Conservation (phyloP, 2,888 invertebrate genomes). For the Ectemnius lituratus region DNA sequence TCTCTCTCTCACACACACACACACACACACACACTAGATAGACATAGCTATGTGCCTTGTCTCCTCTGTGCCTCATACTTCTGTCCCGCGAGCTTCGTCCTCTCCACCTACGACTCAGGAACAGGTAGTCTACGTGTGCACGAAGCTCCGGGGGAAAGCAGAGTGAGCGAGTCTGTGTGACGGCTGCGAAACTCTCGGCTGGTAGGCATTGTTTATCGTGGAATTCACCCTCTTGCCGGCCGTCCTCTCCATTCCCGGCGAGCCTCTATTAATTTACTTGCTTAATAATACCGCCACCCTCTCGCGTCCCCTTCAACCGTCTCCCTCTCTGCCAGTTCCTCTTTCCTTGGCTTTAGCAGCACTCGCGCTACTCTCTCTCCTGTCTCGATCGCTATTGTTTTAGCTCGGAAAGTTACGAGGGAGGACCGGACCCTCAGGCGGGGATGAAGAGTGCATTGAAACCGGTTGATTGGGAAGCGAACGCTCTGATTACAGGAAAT, state of each 20-base stretch:
- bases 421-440: slow-evolving; percentile 3
- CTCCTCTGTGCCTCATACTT: slow-evolving; percentile 28
- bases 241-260: slow-evolving; percentile 47
- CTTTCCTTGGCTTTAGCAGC: slow-evolving; percentile 19
- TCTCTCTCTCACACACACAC: background rate
- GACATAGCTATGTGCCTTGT: no score
- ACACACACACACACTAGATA: no score
- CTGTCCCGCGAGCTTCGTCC: slow-evolving; percentile 14
- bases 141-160: background rate
- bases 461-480: slow-evolving; percentile 43
- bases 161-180: slow-evolving; percentile 10
- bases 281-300: slow-evolving; percentile 72
- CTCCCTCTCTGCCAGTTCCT: slow-evolving; percentile 23
- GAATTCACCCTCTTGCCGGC: slow-evolving; percentile 67
- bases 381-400: slow-evolving; percentile 53
- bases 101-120: slow-evolving; percentile 18
- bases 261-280: slow-evolving; percentile 77
- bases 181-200: slow-evolving; percentile 48
- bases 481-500: slow-evolving; percentile 57
- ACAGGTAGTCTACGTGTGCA: slow-evolving; percentile 18
- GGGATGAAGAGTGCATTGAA: slow-evolving; percentile 34
- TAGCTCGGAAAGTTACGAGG: slow-evolving; percentile 36
- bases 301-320: slow-evolving; percentile 20
- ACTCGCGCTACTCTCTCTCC: slow-evolving; percentile 54
- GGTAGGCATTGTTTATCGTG: slow-evolving; percentile 73